Evolutionary conservation across 2,113 vertebrate genomes (phyloP).

Genomic region (Todiramphus saurophagus): DNA sequence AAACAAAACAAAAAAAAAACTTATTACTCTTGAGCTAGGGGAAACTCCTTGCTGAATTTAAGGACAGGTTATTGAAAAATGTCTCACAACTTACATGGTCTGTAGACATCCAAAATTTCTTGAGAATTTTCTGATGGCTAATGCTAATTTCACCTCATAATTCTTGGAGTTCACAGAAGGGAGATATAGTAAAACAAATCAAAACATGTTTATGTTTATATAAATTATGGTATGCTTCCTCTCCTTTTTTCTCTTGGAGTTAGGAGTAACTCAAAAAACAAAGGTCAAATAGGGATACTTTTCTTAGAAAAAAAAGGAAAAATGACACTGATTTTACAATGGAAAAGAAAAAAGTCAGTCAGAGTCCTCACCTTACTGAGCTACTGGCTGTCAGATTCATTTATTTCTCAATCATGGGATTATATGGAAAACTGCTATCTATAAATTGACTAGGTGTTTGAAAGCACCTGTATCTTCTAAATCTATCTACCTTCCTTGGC

Average conservation of each 20-base stretch:
- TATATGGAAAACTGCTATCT: constrained; percentile 31
- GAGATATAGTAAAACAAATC: neutral
- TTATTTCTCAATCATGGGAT: constrained; percentile 19
- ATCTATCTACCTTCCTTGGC: neutral
- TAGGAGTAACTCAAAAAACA: neutral
- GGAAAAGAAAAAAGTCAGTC: neutral
- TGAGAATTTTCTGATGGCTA: neutral
- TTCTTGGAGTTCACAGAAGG: neutral
- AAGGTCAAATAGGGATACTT: neutral
- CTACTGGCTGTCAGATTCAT: neutral
- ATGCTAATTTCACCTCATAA: neutral
- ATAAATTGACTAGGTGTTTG: constrained; percentile 15
- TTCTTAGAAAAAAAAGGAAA: neutral
- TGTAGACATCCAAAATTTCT: neutral
- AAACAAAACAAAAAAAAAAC: neutral
- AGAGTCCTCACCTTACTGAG: neutral
- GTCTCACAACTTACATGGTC: neutral
- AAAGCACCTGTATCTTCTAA: constrained; percentile 18
- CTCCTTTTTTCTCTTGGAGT: neutral
- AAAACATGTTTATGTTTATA: neutral
- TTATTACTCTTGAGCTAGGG: neutral
- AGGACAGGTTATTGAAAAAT: neutral
- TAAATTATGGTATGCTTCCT: neutral
- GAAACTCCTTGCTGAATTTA: neutral
- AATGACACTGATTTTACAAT: neutral